Conservation (phyloP, 2,888 invertebrate genomes). For the Tromatobia lineatoria region DNA sequence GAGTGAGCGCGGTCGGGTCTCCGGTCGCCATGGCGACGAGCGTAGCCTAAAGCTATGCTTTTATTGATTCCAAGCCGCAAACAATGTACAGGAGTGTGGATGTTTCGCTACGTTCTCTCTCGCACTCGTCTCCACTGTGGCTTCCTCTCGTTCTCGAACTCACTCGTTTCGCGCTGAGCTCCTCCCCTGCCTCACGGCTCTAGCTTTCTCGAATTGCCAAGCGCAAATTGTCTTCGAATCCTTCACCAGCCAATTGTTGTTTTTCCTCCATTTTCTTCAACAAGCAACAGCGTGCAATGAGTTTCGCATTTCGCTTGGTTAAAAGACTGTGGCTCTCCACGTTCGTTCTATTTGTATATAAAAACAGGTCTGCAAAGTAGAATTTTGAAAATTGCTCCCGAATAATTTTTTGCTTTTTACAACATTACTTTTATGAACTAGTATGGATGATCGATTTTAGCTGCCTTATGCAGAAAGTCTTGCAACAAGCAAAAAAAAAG, state of each 20-base stretch:
- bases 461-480: too few species aligned
- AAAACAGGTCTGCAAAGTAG: neutral
- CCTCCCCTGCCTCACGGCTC: conserved; percentile 34
- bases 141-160: conserved; percentile 37
- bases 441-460: too few species aligned
- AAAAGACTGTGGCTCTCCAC: neutral
- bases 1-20: conserved; percentile 80
- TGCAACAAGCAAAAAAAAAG: too few species aligned
- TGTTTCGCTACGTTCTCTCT: conserved; percentile 84
- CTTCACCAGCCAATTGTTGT: conserved; percentile 45
- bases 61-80: conserved; percentile 85
- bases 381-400: too few species aligned
- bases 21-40: conserved; percentile 83
- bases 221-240: conserved; percentile 58
- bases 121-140: conserved; percentile 71
- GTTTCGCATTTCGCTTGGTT: conserved; percentile 18
- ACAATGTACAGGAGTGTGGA: conserved; percentile 85
- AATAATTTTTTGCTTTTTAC: too few species aligned
- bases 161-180: conserved; percentile 34
- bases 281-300: conserved; percentile 14
- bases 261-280: neutral
- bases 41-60: conserved; percentile 85
- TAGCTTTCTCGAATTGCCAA: conserved; percentile 46
- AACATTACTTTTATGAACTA: too few species aligned
- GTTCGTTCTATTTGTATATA: neutral